Evolutionary conservation across 2,113 vertebrate genomes (phyloP), one percentile per base, ranked within the genome.

Genomic region (Sakesphorus luctuosus): DNA sequence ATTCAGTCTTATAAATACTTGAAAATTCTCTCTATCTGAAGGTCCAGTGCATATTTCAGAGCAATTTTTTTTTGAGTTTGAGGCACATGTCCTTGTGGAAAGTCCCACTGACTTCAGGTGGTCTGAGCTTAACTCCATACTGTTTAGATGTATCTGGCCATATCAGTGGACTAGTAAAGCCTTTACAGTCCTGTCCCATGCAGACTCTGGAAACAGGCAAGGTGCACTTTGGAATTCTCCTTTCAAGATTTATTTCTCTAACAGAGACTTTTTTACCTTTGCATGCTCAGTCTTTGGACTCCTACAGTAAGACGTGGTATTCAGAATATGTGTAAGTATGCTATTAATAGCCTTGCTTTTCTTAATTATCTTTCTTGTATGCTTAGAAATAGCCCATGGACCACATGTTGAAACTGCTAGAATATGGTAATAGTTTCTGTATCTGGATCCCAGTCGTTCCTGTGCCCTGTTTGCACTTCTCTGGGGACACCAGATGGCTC

Each of bases 271-370:
- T 50, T 76, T 52, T 53, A 53, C 6, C 29, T 24, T 63, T 61
- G 16, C 4, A 6, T n/a, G 28, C 4, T 46, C 19, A 18, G 0
- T 46, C 46, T 75, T 15, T 25, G 13, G 9, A 52, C 9, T 16
- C 11, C 18, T 69, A 49, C 6, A 52, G 10, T 26, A 68, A 50
- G 24, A 6, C 16, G 11, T 4, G 20, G 7, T 28, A 61, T 40
- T 43, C 58, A 78, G 25, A 68, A 10, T 17, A 67, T 3, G 3
- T n/a, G 14, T 28, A 68, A 47, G 2, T 36, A 47, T 87, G 29
- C 13, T 63, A 65, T n/a, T 28, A 52, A 9, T 18, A 84, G 36
- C 13, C 11, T 87, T 77, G 26, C 2, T 67, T 71, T 74, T 81
- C 68, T 61, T 56, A 61, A 56, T 71, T 46, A 20, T 13, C 10